Conservation (phyloP, 2,113 vertebrate genomes). For the Nycticryphes semicollaris region DNA sequence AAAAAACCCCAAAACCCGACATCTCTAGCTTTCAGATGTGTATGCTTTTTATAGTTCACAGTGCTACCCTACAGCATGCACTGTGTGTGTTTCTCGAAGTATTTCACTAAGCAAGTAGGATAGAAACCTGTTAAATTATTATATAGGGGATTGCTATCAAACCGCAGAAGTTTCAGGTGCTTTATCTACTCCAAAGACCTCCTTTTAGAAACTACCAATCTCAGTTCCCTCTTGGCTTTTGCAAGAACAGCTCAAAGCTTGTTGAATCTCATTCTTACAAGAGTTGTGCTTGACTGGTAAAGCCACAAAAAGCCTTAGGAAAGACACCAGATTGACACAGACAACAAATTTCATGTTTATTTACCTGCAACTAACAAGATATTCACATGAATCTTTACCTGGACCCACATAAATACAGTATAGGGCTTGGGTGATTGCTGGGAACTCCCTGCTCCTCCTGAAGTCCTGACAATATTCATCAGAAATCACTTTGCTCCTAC, state of each 20-base stretch:
- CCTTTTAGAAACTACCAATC: background rate
- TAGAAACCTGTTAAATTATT: background rate
- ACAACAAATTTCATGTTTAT: background rate
- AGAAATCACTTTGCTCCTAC: background rate
- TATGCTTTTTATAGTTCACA: background rate
- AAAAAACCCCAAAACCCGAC: too few species aligned
- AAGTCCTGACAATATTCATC: background rate
- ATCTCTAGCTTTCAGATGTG: background rate
- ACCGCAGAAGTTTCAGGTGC: background rate
- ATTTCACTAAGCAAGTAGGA: background rate
- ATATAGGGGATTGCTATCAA: background rate
- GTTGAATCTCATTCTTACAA: background rate
- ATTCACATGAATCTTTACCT: background rate
- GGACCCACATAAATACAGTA: background rate
- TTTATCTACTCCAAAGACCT: background rate
- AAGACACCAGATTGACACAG: background rate
- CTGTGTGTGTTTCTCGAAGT: background rate
- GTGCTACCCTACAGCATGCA: rapidly evolving
- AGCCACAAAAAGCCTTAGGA: background rate
- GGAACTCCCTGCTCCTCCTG: background rate
- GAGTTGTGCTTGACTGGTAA: background rate
- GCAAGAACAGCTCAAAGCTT: background rate
- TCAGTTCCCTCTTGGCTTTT: background rate
- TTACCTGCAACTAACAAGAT: background rate
- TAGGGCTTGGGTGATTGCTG: rapidly evolving